phyloP scores from a whole-genome alignment of 2,113 vertebrate species.

The Orycteropus afer region DNA sequence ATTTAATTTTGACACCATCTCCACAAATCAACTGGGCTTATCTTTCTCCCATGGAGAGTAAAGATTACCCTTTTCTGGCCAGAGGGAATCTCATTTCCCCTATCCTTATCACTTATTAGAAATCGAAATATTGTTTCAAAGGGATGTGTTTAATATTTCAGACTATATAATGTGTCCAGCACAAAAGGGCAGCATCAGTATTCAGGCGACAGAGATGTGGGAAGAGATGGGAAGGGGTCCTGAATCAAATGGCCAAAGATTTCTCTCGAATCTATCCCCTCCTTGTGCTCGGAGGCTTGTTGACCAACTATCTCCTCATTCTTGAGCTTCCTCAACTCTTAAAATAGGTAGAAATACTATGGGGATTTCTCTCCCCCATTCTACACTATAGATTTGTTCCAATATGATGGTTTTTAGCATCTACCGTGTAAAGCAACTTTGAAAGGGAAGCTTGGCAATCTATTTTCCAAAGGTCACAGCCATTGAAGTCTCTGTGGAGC shows the following conservation, averaged over 20 bases:
- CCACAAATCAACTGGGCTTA: slow-evolving; percentile 68
- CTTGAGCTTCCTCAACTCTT: neutral
- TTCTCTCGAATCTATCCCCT: neutral
- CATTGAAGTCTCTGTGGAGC: neutral
- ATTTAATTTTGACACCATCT: slow-evolving; percentile 78
- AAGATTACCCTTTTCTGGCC: slow-evolving; percentile 72
- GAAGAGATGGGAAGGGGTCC: neutral
- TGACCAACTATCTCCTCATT: neutral
- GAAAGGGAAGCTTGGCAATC: neutral
- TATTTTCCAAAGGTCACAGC: neutral
- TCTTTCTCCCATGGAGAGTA: slow-evolving; percentile 66
- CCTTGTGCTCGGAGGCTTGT: neutral
- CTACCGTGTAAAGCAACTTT: neutral
- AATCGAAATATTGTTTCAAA: slow-evolving; percentile 72
- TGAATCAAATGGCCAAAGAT: neutral
- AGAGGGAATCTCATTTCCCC: slow-evolving; percentile 76
- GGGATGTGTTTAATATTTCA: slow-evolving; percentile 76
- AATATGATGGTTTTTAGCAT: neutral
- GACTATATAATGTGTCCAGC: slow-evolving; percentile 62
- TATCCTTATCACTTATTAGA: slow-evolving; percentile 72
- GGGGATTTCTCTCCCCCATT: neutral
- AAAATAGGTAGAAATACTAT: neutral
- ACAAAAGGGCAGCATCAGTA: slow-evolving; percentile 50
- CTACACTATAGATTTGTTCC: neutral
- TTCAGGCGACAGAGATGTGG: neutral